Base-by-base conservation (phyloP, 1,140 invertebrate genomes). In the Daktulosphaira vitifoliae region DNA sequence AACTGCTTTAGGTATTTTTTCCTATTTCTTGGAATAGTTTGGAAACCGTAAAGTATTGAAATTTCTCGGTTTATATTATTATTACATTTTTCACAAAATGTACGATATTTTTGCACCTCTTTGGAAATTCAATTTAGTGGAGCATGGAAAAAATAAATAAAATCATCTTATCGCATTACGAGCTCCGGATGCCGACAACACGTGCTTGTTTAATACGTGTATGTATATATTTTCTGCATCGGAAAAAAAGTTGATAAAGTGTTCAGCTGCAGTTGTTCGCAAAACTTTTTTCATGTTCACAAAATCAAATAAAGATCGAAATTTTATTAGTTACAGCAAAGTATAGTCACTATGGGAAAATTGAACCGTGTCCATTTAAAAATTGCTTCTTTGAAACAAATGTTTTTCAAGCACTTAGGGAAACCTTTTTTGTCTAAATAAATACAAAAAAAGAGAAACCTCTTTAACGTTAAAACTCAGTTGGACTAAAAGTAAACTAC, bases 161-260 rank as follows among this genome's bases (percentile, higher is more conserved):
- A 62, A 62, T 62, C 56, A 16, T 20, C 25, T 62, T 62, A 48
- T 46, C 42, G 25, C 42, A 23, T 56, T 26, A 26, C 38, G 53
- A 44, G 26, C 26, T n/a, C 42, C 7, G 20, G 38, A 7, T 53
- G 18, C 29, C 5, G 53, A 42, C 38, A 33, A 33, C 11, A 18
- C 25, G 53, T 42, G 18, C 38, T 42, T 56, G n/a, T 51, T 26
- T 18, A n/a, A 33, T 33, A 11, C 11, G 11, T 33, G 22, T 23
- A 29, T 26, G 8, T 16, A 29, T 15, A n/a, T 51, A 51, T 29
- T 7, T 15, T 29, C 1, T n/a, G 16, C 15, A 22, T 11, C 22
- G 22, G 37, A 54, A 15, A 16, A 53, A 26, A 53, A 53, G 25
- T 53, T 37, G 52, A 59, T 16, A 44, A 44, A 44, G 54, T 44